These are phyloP conservation scores for Ophioderma brevispina DNA, from an alignment of 35 echinoderm and acorn worm species.

Conservation along the genomic window DNA sequence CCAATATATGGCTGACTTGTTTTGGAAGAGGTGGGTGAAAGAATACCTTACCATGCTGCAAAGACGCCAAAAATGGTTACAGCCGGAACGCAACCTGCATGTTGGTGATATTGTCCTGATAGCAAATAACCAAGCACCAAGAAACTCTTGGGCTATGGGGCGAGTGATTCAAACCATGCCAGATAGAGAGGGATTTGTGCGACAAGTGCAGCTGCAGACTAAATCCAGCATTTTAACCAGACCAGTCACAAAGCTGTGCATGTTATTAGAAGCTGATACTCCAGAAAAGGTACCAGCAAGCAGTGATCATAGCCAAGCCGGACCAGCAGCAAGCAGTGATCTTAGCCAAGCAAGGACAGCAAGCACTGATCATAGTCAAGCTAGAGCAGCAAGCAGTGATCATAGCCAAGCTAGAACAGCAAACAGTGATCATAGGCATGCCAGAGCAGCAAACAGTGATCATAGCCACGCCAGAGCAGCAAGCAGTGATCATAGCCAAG, in stretches of 20 bases:
- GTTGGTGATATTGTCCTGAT: slow-evolving; percentile 41
- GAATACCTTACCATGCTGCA: too few relatives aligned
- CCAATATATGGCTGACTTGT: slow-evolving; percentile 52
- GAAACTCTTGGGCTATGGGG: slow-evolving; percentile 49
- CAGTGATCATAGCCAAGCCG: slow-evolving; percentile 5
- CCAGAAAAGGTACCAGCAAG: too few relatives aligned
- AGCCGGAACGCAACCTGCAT: slow-evolving; percentile 11
- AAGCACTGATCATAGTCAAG: not conserved
- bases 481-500: too few relatives aligned
- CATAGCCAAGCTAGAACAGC: too few relatives aligned
- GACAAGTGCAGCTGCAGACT: slow-evolving; percentile 24
- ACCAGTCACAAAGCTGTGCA: too few relatives aligned
- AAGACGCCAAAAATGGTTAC: slow-evolving; percentile 56
- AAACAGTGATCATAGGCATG: too few relatives aligned
- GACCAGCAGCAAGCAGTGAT: not conserved
- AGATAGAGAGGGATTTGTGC: slow-evolving; percentile 32
- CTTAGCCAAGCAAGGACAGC: not conserved
- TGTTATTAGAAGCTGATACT: too few relatives aligned
- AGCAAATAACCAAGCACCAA: slow-evolving; percentile 9
- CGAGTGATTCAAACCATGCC: slow-evolving; percentile 30
- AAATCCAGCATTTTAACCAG: slow-evolving; percentile 10
- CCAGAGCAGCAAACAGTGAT: too few relatives aligned
- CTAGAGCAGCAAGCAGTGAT: too few relatives aligned
- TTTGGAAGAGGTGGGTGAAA: too few relatives aligned
- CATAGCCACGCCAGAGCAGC: too few relatives aligned